Percentiles rank a stretch among this genome's conserved stretches.
Conservation (phyloP, 53 echinoderm and acorn worm genomes). For the Apostichopus leukothele region DNA sequence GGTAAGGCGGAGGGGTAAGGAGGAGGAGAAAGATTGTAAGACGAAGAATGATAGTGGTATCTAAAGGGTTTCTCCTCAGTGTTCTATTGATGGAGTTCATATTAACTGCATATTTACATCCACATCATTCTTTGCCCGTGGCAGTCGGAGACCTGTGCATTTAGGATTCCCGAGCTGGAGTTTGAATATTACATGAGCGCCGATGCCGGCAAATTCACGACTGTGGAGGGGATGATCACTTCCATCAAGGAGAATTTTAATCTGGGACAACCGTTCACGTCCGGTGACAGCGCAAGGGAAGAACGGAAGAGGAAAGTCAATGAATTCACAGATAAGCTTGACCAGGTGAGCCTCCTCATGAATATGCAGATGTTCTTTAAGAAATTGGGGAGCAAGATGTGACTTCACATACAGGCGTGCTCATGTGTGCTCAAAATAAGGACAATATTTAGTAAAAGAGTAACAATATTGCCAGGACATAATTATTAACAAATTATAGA, state of each 20-base stretch:
- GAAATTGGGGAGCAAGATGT: too few relatives aligned
- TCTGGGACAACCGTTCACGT: constrained; percentile 54
- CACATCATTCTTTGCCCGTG: not conserved
- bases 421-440: too few relatives aligned
- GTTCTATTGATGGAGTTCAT: not conserved
- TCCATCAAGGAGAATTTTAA: constrained; percentile 66
- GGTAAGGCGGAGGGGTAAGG: not conserved
- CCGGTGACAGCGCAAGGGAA: constrained; percentile 72
- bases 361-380: too few relatives aligned
- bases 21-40: too few relatives aligned
- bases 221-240: constrained; percentile 82
- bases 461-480: too few relatives aligned
- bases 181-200: constrained; percentile 65
- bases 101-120: not conserved
- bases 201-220: constrained; percentile 88
- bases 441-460: too few relatives aligned
- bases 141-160: constrained; percentile 78
- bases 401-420: too few relatives aligned
- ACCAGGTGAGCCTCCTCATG: constrained; percentile 60
- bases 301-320: constrained; percentile 40
- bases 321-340: constrained; percentile 66
- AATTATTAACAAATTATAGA: too few relatives aligned
- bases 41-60: too few relatives aligned
- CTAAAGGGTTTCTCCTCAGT: not conserved
- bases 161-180: constrained; percentile 80